Evolutionary conservation across 2,113 vertebrate genomes (phyloP).

Genomic region (Clarias batrachus): DNA sequence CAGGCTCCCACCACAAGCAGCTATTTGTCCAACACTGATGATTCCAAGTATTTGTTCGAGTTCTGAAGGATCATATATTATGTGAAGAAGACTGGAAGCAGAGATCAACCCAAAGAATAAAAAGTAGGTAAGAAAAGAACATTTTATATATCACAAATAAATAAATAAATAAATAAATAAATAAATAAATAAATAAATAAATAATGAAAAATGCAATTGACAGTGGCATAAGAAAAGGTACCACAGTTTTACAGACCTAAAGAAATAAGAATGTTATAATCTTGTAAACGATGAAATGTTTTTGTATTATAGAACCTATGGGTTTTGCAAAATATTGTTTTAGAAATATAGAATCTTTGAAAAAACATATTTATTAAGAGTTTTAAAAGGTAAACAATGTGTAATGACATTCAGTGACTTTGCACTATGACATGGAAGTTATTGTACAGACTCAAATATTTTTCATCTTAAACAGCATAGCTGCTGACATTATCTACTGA

Average conservation of each 20-base stretch:
- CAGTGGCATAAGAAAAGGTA: constrained; percentile 39
- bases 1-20: constrained; percentile 55
- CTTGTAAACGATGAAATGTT: constrained; percentile 68
- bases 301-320: constrained; percentile 23
- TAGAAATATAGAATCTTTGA: not conserved
- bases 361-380: too few species aligned
- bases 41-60: constrained; percentile 42
- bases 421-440: not conserved
- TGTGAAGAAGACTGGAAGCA: constrained; percentile 12
- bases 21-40: constrained; percentile 58
- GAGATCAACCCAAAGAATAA: constrained; percentile 30
- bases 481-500: not conserved
- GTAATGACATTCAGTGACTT: not conserved
- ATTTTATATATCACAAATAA: constrained; percentile 2
- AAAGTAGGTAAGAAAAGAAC: constrained; percentile 38
- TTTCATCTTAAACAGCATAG: not conserved
- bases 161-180: not conserved
- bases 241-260: constrained; percentile 16
- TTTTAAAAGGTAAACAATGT: not conserved
- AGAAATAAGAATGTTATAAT: constrained; percentile 48
- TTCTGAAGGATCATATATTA: constrained; percentile 12
- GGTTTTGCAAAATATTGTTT: not conserved
- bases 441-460: not conserved
- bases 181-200: not conserved
- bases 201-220: constrained; percentile 14